Evolutionary conservation across 2,113 vertebrate species (phyloP), one percentile per base, ranked within the genome.

Genomic region (Oreochromis tanganicae): DNA sequence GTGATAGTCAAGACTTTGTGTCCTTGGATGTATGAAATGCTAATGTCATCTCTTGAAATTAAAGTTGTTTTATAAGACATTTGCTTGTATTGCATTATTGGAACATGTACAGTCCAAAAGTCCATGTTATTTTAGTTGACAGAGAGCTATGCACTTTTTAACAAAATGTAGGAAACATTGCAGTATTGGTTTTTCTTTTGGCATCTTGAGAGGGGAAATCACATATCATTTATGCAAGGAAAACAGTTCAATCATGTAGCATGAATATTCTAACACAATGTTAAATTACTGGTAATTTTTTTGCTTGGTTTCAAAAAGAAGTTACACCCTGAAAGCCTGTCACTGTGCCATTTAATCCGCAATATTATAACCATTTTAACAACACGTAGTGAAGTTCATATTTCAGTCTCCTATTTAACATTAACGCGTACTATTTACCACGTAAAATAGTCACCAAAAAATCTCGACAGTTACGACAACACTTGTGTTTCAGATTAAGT

Each of bases 1-100:
- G 95, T 94, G 92, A 91, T 88, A 82, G 80, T 89, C 66, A 89
- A 68, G 87, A 93, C 88, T 88, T 92, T 89, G 82, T 93, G 88
- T 91, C 85, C 88, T 92, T 92, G 88, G 91, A 94, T 95, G 92
- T 93, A 91, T 91, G 81, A 94, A 94, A 94, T 92, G 92, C 91
- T 93, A 86, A 94, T 93, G 87, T 93, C 93, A 93, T 94, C 92
- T 95, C 91, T 89, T 95, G 91, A 91, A 95, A 96, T 92, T 94
- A 95, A 96, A 95, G 85, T 68, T 90, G 89, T 94, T 95, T 94
- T 93, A 87, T 92, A 92, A 94, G 50, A 87, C 34, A 78, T 78
- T 52, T 78, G 10, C 46, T 32, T 82, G 54, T 2, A 73, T 66
- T 59, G 57, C n/a, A 81, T 85, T 48, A 13, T 48, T 83, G 16